phyloP scores from a whole-genome alignment of 2,888 invertebrate species.

The Agrotis ipsilon region DNA sequence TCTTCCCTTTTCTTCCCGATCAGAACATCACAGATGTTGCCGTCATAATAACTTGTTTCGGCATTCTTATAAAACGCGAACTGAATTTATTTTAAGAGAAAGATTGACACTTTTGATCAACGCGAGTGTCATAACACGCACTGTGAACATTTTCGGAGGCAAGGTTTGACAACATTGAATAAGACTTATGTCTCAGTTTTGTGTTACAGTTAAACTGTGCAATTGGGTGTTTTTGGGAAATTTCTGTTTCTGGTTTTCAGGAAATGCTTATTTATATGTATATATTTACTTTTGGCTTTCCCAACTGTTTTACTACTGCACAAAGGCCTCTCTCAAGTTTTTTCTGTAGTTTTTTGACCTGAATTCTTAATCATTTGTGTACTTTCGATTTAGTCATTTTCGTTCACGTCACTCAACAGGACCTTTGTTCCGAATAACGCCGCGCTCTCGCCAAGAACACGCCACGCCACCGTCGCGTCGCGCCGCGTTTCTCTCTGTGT shows the following conservation, averaged over 20 bases:
- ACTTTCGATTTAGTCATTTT: no score
- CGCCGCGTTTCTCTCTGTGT: no score
- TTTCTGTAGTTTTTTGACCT: no score
- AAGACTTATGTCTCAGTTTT: conserved; percentile 44
- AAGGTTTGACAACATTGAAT: conserved; percentile 47
- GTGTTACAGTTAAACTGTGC: conserved; percentile 21
- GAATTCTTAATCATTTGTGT: no score
- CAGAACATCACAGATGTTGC: conserved; percentile 42
- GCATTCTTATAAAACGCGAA: conserved; percentile 54
- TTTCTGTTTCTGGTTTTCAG: no score
- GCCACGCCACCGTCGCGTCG: no score
- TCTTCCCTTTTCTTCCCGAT: conserved; percentile 24
- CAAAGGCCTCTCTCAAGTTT: no score
- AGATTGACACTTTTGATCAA: conserved; percentile 65
- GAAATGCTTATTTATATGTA: neutral
- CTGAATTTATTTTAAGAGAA: conserved; percentile 48
- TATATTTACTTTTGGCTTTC: no score
- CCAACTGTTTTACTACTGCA: no score
- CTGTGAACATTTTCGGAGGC: conserved; percentile 46
- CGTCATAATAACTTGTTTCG: conserved; percentile 53
- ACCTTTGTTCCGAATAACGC: no score
- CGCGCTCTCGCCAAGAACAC: no score
- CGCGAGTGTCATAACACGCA: conserved; percentile 58
- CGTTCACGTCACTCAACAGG: no score
- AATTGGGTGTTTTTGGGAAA: neutral